Evolutionary conservation across 2,797 vertebrate species (phyloP), one percentile per base, ranked within the genome.

Genomic region (Hafferia zeledoni): DNA sequence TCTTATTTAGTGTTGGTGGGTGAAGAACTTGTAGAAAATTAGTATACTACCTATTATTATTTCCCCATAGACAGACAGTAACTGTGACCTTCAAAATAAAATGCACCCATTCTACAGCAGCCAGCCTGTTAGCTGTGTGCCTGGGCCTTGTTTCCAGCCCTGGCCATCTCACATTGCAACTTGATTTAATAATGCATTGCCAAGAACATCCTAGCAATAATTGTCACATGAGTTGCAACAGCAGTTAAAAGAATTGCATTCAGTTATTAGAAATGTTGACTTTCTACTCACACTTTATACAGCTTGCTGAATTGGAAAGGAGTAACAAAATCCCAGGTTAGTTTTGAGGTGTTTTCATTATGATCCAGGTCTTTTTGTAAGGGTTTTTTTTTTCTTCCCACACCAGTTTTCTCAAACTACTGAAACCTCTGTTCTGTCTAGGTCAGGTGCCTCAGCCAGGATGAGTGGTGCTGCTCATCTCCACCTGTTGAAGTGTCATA

Each of bases 311-410:
- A 47, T 30, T 76, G 11, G 25, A 69, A 56, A 69, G 25, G 15
- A 87, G 12, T 11, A 74, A 31, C 17, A 67, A 61, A 92, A 89
- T 49, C n/a, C 3, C 4, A 5, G 22, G 53, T 71, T 46, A 46
- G 8, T 70, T 87, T 46, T 82, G 8, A 76, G 64, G 12, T 1
- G 0, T n/a, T 93, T 88, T 77, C 23, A 16, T 60, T 65, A 46
- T 19, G 4, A 3, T 37, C 2, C 8, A 5, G 2, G 0, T 0
- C 1, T 19, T 59, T 13, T 30, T 70, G 19, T 28, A 22, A 5
- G 39, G 39, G 35, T 25, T 17, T 23, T 15, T 20, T n/a, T 63
- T 33, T 8, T 4, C 9, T 18, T 23, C 9, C 11, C 4, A 9
- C 31, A 60, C 15, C 18, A 33, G 2, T 33, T 83, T 88, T 22